Evolutionary conservation across 2,113 vertebrate species (phyloP).

Genomic region (Sclerurus mexicanus): DNA sequence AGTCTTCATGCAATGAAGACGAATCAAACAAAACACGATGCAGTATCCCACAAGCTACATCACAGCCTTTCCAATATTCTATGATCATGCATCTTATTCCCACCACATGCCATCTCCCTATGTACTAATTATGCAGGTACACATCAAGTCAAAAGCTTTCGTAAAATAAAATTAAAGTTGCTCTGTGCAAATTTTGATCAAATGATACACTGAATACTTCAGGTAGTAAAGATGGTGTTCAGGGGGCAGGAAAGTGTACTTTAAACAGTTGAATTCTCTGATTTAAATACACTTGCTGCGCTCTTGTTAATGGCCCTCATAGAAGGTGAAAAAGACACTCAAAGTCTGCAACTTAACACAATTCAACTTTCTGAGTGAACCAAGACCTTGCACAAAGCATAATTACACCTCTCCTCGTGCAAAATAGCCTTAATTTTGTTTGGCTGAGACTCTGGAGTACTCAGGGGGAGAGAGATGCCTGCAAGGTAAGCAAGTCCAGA

Average conservation of each 20-base stretch:
- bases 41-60: background rate
- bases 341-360: background rate
- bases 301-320: rapidly evolving
- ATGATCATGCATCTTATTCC: background rate
- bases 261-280: background rate
- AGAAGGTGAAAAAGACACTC: background rate
- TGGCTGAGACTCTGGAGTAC: background rate
- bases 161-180: background rate
- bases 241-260: background rate
- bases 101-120: background rate
- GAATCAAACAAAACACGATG: background rate
- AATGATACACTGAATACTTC: rapidly evolving
- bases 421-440: background rate
- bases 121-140: background rate
- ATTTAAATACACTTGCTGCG: background rate
- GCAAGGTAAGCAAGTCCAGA: background rate
- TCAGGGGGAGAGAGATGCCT: background rate
- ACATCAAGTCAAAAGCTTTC: background rate
- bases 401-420: background rate
- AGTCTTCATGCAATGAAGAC: background rate
- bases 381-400: background rate
- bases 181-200: background rate
- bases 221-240: background rate
- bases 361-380: background rate
- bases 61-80: background rate